A percentile compares a stretch with the other conserved stretches of the same genome.
Conservation (phyloP, 2,113 vertebrate genomes). For the Oenanthe melanoleuca region DNA sequence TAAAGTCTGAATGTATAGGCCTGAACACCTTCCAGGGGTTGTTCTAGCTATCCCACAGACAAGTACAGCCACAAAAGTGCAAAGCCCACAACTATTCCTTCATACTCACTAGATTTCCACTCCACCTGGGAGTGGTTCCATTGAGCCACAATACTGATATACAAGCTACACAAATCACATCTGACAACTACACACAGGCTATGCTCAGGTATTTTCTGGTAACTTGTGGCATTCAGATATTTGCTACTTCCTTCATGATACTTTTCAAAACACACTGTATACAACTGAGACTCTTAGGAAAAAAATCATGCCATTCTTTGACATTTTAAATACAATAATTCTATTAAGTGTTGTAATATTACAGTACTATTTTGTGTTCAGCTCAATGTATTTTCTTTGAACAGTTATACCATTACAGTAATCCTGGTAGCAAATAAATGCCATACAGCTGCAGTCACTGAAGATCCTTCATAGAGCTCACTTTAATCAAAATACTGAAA, state of each 20-base stretch:
- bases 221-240: not conserved
- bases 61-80: not conserved
- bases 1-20: not conserved
- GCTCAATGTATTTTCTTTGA: not conserved
- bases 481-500: not conserved
- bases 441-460: not conserved
- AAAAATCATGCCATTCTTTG: not conserved
- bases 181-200: not conserved
- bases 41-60: not conserved
- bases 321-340: not conserved
- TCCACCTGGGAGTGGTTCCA: not conserved
- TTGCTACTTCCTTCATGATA: not conserved
- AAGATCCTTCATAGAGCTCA: not conserved
- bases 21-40: not conserved
- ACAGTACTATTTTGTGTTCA: not conserved
- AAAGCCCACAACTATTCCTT: not conserved
- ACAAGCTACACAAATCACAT: not conserved
- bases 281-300: not conserved
- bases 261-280: not conserved
- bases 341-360: not conserved
- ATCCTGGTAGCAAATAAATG: not conserved
- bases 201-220: accelerated
- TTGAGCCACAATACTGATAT: not conserved
- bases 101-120: not conserved
- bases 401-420: not conserved